These are phyloP conservation scores for Dufourea novaeangliae DNA, from an alignment of 1,140 invertebrate species.

Conservation along the genomic window DNA sequence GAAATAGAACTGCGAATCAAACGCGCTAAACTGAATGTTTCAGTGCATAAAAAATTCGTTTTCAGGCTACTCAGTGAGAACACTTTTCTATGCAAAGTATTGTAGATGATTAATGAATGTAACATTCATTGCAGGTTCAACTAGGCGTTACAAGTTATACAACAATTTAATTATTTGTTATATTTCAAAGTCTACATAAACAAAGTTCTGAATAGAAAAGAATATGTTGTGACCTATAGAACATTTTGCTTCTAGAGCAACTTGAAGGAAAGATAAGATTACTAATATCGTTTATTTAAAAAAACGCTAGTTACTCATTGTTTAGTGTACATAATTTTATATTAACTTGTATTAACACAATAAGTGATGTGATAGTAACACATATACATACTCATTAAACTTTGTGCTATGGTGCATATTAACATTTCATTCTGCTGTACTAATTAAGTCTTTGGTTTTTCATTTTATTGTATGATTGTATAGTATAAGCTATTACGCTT, in stretches of 20 bases:
- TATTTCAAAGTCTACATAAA: neutral
- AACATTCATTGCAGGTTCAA: neutral
- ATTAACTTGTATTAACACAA: neutral
- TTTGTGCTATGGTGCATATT: neutral
- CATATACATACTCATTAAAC: neutral
- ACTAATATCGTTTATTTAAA: too few relatives aligned
- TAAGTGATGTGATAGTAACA: neutral
- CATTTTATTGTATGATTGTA: conserved; percentile 9
- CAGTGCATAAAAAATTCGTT: neutral
- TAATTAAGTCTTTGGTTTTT: neutral
- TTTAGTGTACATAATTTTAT: neutral
- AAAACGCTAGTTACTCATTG: neutral
- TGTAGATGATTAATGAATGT: neutral
- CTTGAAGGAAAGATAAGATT: neutral
- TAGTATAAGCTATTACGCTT: conserved; percentile 19
- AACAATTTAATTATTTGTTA: neutral
- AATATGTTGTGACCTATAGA: neutral
- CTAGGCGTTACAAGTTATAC: neutral
- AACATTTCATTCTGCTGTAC: neutral
- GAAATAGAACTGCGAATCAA: conserved; percentile 14
- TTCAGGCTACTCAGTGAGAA: neutral
- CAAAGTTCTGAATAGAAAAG: neutral
- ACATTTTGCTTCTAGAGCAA: neutral
- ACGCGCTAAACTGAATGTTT: neutral
- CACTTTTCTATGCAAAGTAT: conserved; percentile 2